phyloP scores from a whole-genome alignment of 1,140 invertebrate species.

The Drosophila dunni region DNA sequence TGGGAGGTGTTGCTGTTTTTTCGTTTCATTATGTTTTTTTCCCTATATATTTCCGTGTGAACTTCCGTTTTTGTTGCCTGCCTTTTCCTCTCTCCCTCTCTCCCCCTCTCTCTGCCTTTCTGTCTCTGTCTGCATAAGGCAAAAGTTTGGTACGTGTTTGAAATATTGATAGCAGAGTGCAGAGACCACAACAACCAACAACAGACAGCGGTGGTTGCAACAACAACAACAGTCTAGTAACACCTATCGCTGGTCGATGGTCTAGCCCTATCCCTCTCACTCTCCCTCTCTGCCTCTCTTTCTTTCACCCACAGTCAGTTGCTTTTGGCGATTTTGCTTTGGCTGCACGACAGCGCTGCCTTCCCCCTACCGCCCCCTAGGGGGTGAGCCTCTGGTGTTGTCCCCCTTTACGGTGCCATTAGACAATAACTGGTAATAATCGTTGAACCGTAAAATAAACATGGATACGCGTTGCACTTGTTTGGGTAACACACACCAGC shows the following conservation, averaged over 20 bases:
- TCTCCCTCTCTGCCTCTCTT: background rate
- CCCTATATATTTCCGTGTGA: constrained; percentile 80
- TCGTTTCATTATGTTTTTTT: constrained; percentile 65
- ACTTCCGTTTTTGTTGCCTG: constrained; percentile 68
- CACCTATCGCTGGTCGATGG: constrained; percentile 60
- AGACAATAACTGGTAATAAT: constrained; percentile 83
- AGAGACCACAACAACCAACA: constrained; percentile 51
- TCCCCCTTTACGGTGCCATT: constrained; percentile 72
- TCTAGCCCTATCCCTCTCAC: constrained; percentile 28
- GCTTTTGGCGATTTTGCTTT: constrained; percentile 61
- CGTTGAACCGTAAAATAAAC: constrained; percentile 83
- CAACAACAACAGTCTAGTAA: constrained; percentile 52
- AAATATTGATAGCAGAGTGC: constrained; percentile 78
- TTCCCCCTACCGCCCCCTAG: background rate
- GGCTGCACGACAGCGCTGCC: constrained; percentile 31
- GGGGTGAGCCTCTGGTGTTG: constrained; percentile 31
- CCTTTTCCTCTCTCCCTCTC: background rate
- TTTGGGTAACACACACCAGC: constrained; percentile 65
- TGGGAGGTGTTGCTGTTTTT: constrained; percentile 41
- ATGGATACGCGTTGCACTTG: constrained; percentile 80
- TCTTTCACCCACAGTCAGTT: constrained; percentile 9
- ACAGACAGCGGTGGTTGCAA: constrained; percentile 62
- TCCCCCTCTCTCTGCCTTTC: background rate
- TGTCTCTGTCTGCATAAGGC: constrained; percentile 55
- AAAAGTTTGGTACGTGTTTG: constrained; percentile 79